phyloP scores from a whole-genome alignment of 2,797 vertebrate genomes.

The Scyliorhinus canicula region DNA sequence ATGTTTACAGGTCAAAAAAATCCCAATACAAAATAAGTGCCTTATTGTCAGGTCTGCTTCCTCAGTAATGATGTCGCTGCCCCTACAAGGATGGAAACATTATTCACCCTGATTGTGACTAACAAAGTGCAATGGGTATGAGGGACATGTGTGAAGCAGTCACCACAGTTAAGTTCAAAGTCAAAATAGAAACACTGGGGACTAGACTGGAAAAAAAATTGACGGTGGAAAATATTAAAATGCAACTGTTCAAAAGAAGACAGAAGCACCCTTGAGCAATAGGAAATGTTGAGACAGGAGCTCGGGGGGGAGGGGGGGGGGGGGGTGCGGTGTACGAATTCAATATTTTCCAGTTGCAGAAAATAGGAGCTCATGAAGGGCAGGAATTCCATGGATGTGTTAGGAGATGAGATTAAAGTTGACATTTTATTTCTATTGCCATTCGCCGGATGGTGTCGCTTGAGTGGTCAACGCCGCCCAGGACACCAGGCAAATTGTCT shows the following conservation, averaged over 20 bases:
- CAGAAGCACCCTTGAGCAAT: background rate
- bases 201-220: background rate
- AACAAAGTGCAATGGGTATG: background rate
- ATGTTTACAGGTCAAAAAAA: background rate
- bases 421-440: background rate
- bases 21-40: background rate
- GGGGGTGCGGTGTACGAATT: background rate
- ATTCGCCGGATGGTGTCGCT: background rate
- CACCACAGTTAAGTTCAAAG: background rate
- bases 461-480: background rate
- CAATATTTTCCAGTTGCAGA: background rate
- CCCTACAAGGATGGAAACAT: background rate
- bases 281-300: background rate
- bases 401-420: background rate
- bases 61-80: background rate
- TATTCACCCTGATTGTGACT: background rate
- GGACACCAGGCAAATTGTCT: background rate
- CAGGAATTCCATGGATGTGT: background rate
- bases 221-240: background rate
- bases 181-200: background rate
- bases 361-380: background rate
- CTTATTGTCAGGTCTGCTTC: background rate
- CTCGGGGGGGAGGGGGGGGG: background rate
- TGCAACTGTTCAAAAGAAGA: too few relatives aligned
- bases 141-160: background rate